These are phyloP conservation scores for Agrotis clavis DNA, from an alignment of 2,888 invertebrate species.

Conservation along the genomic window DNA sequence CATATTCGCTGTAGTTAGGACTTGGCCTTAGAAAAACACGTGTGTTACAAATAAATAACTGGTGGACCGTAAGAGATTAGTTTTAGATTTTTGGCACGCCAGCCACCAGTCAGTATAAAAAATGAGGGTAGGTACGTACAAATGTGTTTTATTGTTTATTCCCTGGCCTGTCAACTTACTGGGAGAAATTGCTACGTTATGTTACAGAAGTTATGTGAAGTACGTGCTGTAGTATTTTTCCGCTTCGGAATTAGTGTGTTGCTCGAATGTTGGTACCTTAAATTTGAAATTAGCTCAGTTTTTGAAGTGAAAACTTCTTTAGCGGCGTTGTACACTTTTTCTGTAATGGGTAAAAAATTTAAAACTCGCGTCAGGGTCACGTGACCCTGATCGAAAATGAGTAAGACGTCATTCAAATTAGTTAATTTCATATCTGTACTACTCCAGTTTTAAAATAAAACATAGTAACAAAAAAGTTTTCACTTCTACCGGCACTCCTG, in stretches of 20 bases:
- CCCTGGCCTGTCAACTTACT: constrained; percentile 47
- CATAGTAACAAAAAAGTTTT: too few relatives aligned
- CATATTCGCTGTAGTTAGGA: neutral
- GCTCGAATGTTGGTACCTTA: neutral
- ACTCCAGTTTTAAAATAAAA: too few relatives aligned
- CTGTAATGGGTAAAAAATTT: too few relatives aligned
- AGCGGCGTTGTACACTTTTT: too few relatives aligned
- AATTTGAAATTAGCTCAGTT: constrained; percentile 5
- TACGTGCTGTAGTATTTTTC: constrained; percentile 49
- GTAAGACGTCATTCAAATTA: too few relatives aligned
- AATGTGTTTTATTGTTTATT: constrained; percentile 56
- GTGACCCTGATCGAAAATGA: too few relatives aligned
- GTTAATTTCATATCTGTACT: too few relatives aligned
- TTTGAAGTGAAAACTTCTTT: too few relatives aligned
- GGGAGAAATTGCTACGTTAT: constrained; percentile 46
- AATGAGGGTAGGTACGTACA: constrained; percentile 34
- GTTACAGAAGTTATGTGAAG: constrained; percentile 45
- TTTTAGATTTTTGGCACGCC: constrained; percentile 54
- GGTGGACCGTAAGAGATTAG: constrained; percentile 49
- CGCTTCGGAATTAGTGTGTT: constrained; percentile 25
- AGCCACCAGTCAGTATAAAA: constrained; percentile 33
- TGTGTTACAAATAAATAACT: constrained; percentile 22
- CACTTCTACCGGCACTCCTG: too few relatives aligned
- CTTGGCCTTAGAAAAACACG: constrained; percentile 14
- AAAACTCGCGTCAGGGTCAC: too few relatives aligned